These are phyloP conservation scores for Gallinago jamesoni DNA, from an alignment of 2,113 vertebrate species.

Conservation along the genomic window DNA sequence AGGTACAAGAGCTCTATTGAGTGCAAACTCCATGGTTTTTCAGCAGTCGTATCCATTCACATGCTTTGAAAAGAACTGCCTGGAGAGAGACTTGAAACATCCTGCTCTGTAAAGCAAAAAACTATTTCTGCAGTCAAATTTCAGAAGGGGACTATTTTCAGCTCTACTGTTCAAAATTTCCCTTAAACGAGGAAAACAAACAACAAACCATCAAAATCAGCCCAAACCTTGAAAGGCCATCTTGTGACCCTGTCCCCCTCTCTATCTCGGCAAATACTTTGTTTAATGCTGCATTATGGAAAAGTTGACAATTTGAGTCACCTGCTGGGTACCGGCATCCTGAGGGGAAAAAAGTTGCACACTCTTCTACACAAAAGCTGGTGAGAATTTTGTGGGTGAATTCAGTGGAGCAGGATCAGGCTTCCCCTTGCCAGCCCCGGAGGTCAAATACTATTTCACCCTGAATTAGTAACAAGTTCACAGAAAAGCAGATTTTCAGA, in stretches of 20 bases:
- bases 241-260: constrained; percentile 8
- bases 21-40: background rate
- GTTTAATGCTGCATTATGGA: constrained; percentile 27
- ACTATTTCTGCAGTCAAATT: background rate
- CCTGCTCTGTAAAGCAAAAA: background rate
- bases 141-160: background rate
- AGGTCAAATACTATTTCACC: constrained; percentile 4
- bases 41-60: background rate
- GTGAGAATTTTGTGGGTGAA: background rate
- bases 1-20: background rate
- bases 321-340: constrained; percentile 42
- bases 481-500: constrained; percentile 35
- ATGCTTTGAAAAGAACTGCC: background rate
- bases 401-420: background rate
- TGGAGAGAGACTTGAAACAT: background rate
- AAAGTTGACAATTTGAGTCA: constrained; percentile 45
- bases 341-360: constrained; percentile 19
- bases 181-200: constrained; percentile 14
- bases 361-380: background rate
- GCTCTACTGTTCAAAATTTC: background rate
- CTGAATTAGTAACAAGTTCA: background rate
- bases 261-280: background rate
- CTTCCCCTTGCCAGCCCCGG: background rate
- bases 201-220: constrained; percentile 4
- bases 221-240: constrained; percentile 16